Percentiles rank a stretch among this genome's conserved stretches.
phyloP scores from a whole-genome alignment of 2,888 invertebrate genomes.

The Hirtodrosophila cameraria region DNA sequence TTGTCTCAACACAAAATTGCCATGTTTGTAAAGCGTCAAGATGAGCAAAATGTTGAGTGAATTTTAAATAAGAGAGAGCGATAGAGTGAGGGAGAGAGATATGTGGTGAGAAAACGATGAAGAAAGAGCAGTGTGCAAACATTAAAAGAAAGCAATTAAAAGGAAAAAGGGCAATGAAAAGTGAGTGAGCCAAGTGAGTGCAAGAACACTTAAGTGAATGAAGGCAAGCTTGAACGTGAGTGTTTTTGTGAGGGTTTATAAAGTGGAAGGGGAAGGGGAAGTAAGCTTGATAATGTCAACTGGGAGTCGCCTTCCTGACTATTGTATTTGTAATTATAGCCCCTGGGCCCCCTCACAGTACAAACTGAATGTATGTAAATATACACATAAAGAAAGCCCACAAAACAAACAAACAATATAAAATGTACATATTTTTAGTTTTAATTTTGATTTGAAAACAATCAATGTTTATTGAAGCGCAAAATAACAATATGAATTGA shows the following conservation, averaged over 20 bases:
- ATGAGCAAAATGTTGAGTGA: constrained; percentile 49
- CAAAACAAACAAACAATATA: constrained; percentile 18
- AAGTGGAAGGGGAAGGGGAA: no score
- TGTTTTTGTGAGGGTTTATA: background rate
- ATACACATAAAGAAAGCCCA: constrained; percentile 3
- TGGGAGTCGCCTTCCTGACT: constrained; percentile 19
- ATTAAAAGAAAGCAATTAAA: constrained; percentile 46
- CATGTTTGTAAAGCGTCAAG: constrained; percentile 68
- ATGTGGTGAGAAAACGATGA: constrained; percentile 2
- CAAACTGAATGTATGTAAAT: constrained; percentile 19
- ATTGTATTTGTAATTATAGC: constrained; percentile 45
- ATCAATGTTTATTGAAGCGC: constrained; percentile 35
- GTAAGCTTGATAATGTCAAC: constrained; percentile 14
- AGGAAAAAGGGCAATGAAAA: constrained; percentile 38
- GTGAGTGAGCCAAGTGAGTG: constrained; percentile 13
- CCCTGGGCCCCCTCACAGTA: constrained; percentile 18
- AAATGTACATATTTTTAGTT: background rate
- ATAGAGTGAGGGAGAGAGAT: constrained; percentile 17
- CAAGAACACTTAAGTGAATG: constrained; percentile 11
- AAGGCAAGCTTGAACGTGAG: background rate
- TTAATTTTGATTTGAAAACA: constrained; percentile 31
- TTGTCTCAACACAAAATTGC: background rate
- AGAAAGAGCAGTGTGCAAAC: constrained; percentile 4
- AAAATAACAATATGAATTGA: constrained; percentile 1
- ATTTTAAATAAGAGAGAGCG: constrained; percentile 14